These are phyloP conservation scores for Passer domesticus DNA, from an alignment of 2,113 vertebrate genomes.

Conservation along the genomic window DNA sequence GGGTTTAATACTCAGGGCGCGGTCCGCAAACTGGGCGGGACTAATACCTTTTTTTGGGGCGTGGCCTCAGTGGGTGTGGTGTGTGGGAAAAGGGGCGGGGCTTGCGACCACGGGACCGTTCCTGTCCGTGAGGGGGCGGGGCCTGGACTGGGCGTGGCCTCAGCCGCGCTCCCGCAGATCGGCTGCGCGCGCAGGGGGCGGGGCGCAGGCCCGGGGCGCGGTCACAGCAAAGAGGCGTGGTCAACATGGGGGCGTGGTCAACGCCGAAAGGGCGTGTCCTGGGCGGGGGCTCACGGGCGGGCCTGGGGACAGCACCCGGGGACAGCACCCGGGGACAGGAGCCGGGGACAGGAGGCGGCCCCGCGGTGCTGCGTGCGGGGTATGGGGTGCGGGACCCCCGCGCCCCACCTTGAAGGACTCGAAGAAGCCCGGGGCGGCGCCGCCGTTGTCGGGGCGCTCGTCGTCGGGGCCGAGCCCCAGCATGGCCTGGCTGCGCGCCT, in stretches of 20 bases:
- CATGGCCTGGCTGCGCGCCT: background rate
- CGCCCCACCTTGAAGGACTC: background rate
- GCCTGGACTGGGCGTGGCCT: background rate
- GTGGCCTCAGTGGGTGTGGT: no score
- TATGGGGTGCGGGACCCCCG: no score
- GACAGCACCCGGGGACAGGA: no score
- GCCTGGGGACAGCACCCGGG: no score
- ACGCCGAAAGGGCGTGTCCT: background rate
- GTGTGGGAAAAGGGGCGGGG: no score
- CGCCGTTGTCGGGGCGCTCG: background rate
- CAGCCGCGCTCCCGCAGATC: no score
- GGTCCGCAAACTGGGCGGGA: background rate
- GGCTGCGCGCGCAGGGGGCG: no score
- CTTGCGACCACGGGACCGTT: no score
- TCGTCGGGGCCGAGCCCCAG: background rate
- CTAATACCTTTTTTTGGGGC: fast-evolving
- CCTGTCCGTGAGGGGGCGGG: background rate
- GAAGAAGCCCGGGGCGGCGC: background rate
- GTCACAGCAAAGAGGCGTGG: background rate
- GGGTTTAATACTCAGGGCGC: no score
- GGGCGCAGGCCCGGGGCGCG: no score
- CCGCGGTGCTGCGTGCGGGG: background rate
- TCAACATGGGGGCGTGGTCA: background rate
- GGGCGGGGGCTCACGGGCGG: no score
- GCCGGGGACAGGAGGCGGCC: no score